Evolutionary conservation across 2,113 vertebrate species (phyloP), one percentile per base, ranked within the genome.

Genomic region (Gobiocypris rarus): DNA sequence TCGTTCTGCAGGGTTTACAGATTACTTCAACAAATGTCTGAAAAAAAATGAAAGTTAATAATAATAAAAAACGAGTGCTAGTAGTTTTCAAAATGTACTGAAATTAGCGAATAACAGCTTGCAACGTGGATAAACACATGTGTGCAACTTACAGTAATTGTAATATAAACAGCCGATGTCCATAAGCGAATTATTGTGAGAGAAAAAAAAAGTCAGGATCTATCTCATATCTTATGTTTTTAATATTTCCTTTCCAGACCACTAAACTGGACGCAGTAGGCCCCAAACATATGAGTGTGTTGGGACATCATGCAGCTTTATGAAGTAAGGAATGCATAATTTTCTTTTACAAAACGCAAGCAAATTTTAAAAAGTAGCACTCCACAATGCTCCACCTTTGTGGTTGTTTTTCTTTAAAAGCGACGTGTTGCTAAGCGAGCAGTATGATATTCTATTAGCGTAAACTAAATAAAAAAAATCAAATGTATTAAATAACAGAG

Each of bases 281-380:
- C 76, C 76, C 76, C n/a, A 79, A 26, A 79, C 56, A 43, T 17
- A 26, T 59, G 34, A 41, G 43, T 61, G 75, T 78, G 22, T 19
- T 45, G 76, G 3, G n/a, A 24, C 14, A 74, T 74, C n/a, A 4
- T 50, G n/a, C 61, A 61, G 38, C 22, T 45, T 59, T 4, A 61
- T 14, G 14, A 63, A 61, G 22, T 10, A 45, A 78, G 11, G 3
- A n/a, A 24, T 15, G 6, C 28, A 8, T 54, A 24, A 24, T 26
- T 61, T 78, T 78, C n/a, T n/a, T 26, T 45, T 26, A 26, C 58
- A 63, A 43, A 45, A 54, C 6, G 48, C 73, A 54, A 75, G 26
- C 11, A 50, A 50, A 26, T 28, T 31, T 31, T 31, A 14, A 26
- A 45, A 14, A 8, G 24, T 9, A 74, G 5, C 24, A 22, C 3